Evolutionary conservation across 2,888 invertebrate genomes (phyloP), one percentile per base, ranked within the genome.

Genomic region (Meteorus colon): DNA sequence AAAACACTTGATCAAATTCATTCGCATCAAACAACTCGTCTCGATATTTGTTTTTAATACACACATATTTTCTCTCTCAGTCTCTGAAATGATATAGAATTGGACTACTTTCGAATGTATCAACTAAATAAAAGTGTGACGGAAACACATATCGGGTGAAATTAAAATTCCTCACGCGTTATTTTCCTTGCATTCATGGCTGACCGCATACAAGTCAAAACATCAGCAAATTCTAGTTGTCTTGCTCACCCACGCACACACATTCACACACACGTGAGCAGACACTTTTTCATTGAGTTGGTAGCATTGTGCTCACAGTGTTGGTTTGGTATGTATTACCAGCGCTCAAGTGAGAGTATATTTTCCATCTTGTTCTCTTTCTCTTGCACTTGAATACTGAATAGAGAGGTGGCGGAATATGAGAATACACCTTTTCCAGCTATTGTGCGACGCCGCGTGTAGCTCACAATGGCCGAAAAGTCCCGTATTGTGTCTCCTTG

Each of bases 381-480:
- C 29, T 67, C 45, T 63, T 1, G 24, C 66, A n/a, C 63, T 65
- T 48, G 34, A 24, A 16, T 41, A n/a, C 2, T 55, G n/a, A n/a
- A 72, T 81, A 79, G 79, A 78, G 86, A 85, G 82, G 83, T 83
- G 85, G 84, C 77, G 83, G 84, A 84, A 84, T 86, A 87, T 85
- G 86, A 86, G 84, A 84, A 84, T 86, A 85, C 86, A 85, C 85
- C 85, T 86, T 85, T 86, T 84, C 83, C 81, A 83, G 82, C 82
- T 82, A 86, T 85, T 84, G 85, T 86, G 69, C 75, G 62, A 63
- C 76, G 24, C 66, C 45, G 67, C 68, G 51, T 37, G 14, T 29
- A 81, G 80, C 82, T 19, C 6, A 84, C 86, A 84, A 85, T 84
- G 81, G 85, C 85, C 83, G 82, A 78, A 77, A 82, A 85, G 82